These are phyloP conservation scores for Cheirogaleus major DNA, from an alignment of 2,797 vertebrate genomes.

Conservation along the genomic window DNA sequence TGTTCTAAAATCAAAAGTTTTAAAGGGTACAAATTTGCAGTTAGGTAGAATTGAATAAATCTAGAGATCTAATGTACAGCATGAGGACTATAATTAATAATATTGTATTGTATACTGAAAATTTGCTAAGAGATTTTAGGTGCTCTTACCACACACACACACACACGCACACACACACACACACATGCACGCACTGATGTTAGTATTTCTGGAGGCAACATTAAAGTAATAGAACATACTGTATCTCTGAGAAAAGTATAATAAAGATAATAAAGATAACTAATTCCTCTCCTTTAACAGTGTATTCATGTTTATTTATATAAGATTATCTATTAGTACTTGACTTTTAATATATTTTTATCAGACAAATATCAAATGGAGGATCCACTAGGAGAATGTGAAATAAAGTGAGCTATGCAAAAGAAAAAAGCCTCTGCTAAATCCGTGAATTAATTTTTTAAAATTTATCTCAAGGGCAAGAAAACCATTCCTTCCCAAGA, in stretches of 20 bases:
- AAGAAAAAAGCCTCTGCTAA: background rate
- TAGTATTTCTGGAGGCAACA: background rate
- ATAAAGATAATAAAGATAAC: background rate
- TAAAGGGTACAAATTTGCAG: background rate
- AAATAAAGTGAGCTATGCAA: background rate
- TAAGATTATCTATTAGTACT: background rate
- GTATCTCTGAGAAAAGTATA: background rate
- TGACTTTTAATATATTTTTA: background rate
- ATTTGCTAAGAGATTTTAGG: background rate
- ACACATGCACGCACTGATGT: background rate
- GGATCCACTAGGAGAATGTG: background rate
- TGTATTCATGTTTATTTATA: background rate
- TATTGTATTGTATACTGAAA: background rate
- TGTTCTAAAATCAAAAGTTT: background rate
- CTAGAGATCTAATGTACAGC: background rate
- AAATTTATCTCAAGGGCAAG: background rate
- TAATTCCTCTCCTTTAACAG: background rate
- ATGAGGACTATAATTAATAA: background rate
- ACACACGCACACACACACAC: background rate
- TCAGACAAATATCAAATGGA: background rate
- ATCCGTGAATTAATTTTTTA: background rate
- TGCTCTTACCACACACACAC: background rate
- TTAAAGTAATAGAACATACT: background rate
- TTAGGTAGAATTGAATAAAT: background rate
- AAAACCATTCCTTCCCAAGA: background rate